Evolutionary conservation across 2,113 vertebrate genomes (phyloP).

Genomic region (Epinephelus moara): DNA sequence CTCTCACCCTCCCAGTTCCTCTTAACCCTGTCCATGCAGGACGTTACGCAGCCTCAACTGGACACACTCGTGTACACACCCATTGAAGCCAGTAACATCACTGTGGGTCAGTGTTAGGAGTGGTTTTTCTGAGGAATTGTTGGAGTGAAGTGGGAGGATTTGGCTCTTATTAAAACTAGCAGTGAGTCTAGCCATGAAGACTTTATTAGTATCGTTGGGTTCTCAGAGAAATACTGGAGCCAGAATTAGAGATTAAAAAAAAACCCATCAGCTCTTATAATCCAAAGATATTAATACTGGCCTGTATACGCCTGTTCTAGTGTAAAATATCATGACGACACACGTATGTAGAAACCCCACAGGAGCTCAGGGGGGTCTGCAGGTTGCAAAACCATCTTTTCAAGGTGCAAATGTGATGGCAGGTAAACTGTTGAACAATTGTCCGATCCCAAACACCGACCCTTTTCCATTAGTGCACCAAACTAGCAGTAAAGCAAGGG

Average conservation of each 20-base stretch:
- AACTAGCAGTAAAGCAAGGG: too few relatives aligned
- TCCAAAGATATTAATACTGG: too few relatives aligned
- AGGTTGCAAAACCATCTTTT: too few relatives aligned
- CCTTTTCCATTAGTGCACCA: too few relatives aligned
- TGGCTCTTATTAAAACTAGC: not conserved
- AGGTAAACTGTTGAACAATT: too few relatives aligned
- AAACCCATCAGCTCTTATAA: not conserved
- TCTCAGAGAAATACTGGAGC: not conserved
- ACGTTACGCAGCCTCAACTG: not conserved
- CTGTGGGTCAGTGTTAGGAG: not conserved
- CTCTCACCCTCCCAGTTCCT: constrained; percentile 51
- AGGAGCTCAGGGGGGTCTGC: not conserved
- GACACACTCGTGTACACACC: not conserved
- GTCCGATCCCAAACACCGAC: too few relatives aligned
- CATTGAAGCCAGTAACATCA: not conserved
- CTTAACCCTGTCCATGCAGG: constrained; percentile 22
- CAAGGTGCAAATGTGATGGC: too few relatives aligned
- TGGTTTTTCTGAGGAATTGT: not conserved
- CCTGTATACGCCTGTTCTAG: not conserved
- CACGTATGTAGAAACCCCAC: not conserved
- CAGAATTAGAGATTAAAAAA: too few relatives aligned
- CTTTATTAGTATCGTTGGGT: not conserved
- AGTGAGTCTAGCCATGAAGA: not conserved
- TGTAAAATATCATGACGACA: not conserved
- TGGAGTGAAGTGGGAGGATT: not conserved